Conservation (phyloP, 1,140 invertebrate species). For the Uloborus diversus region DNA sequence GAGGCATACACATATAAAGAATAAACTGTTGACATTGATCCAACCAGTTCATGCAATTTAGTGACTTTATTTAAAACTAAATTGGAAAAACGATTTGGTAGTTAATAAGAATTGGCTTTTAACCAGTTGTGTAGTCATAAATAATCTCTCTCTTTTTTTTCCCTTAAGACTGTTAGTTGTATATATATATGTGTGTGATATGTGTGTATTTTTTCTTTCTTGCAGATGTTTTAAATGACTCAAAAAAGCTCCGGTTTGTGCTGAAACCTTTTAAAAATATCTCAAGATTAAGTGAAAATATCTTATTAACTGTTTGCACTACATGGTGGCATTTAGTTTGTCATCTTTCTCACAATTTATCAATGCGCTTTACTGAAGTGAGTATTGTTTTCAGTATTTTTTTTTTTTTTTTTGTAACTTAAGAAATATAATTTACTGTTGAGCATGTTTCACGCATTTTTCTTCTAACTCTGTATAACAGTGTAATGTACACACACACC, state of each 20-base stretch:
- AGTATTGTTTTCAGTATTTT: neutral
- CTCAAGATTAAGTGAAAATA: slow-evolving; percentile 6
- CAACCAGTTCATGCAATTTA: no score
- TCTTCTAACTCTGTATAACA: no score
- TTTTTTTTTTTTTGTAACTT: neutral
- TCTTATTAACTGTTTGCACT: slow-evolving; percentile 6
- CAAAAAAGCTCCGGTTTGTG: slow-evolving; percentile 33
- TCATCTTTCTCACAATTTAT: slow-evolving; percentile 22
- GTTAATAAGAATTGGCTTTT: no score
- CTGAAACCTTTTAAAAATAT: slow-evolving; percentile 40
- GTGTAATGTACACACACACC: no score
- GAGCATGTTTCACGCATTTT: neutral
- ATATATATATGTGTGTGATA: no score
- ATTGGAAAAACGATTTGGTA: no score
- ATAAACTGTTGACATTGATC: no score
- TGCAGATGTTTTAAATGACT: slow-evolving; percentile 32
- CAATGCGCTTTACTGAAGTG: slow-evolving; percentile 31
- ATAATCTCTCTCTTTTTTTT: no score
- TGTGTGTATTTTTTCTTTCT: neutral
- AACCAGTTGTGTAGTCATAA: no score
- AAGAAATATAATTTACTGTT: neutral
- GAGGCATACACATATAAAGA: no score
- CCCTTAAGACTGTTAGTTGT: no score
- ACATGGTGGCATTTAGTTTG: slow-evolving; percentile 41
- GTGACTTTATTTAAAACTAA: no score